phyloP scores from a whole-genome alignment of 2,113 vertebrate species.

The Ctenodactylus gundi region DNA sequence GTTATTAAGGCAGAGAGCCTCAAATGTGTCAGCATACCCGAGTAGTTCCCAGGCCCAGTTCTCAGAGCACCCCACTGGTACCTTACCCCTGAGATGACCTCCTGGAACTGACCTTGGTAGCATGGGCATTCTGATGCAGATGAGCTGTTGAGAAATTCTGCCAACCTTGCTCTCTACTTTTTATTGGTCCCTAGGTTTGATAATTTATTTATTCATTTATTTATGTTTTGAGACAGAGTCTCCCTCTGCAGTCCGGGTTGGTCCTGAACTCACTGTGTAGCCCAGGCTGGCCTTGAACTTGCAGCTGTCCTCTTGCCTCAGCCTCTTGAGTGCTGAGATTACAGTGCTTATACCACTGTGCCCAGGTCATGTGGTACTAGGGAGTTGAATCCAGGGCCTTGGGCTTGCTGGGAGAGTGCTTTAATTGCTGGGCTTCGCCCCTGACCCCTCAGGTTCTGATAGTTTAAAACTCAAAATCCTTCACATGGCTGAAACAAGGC shows the following conservation, averaged over 20 bases:
- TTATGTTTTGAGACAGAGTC: too few relatives aligned
- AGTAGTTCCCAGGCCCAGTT: background rate
- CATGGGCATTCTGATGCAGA: background rate
- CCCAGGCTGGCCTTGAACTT: too few relatives aligned
- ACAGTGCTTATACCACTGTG: too few relatives aligned
- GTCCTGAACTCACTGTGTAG: too few relatives aligned
- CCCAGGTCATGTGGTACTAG: too few relatives aligned
- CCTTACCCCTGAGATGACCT: background rate
- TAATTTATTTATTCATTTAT: too few relatives aligned
- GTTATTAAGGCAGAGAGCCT: background rate
- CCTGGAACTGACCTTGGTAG: background rate
- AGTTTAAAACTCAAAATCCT: conserved; percentile 46
- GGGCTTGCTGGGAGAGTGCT: too few relatives aligned
- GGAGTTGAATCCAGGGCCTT: too few relatives aligned
- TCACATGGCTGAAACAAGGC: conserved; percentile 22
- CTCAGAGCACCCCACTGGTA: background rate
- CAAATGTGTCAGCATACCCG: background rate
- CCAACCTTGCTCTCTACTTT: conserved; percentile 25
- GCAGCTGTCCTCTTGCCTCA: too few relatives aligned
- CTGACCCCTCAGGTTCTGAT: conserved; percentile 42
- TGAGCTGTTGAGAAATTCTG: conserved; percentile 17
- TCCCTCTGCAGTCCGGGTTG: too few relatives aligned
- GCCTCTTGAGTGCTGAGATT: too few relatives aligned
- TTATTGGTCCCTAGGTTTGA: conserved; percentile 4
- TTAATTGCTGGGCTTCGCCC: too few relatives aligned